Conservation (phyloP, 92 coral and sea anemone genomes). For the Umimayanthus kanabou region DNA sequence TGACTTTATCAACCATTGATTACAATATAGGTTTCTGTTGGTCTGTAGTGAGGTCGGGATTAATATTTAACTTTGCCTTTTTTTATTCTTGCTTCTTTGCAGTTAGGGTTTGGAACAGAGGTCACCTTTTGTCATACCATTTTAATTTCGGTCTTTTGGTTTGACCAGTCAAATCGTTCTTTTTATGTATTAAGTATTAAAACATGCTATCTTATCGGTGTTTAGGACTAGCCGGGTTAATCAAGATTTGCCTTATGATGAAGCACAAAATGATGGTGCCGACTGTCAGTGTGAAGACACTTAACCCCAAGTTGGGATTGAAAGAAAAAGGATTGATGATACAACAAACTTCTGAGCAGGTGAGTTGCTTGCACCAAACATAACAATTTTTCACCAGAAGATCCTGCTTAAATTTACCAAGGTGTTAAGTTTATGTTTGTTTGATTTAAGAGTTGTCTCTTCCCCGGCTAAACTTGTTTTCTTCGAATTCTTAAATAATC, state of each 20-base stretch:
- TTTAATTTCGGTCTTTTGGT: not conserved
- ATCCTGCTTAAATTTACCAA: not conserved
- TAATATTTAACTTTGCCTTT: too few relatives aligned
- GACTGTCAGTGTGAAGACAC: conserved; percentile 59
- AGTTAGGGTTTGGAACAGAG: too few relatives aligned
- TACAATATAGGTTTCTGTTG: too few relatives aligned
- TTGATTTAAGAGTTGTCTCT: too few relatives aligned
- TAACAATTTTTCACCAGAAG: not conserved
- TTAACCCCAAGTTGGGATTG: conserved; percentile 67
- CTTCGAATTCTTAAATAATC: too few relatives aligned
- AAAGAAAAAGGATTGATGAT: conserved; percentile 65
- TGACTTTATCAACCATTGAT: too few relatives aligned
- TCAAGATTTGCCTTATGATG: conserved; percentile 78
- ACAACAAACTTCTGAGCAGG: conserved; percentile 58
- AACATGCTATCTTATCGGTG: not conserved
- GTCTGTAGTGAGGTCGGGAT: too few relatives aligned
- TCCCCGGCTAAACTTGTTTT: too few relatives aligned
- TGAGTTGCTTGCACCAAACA: not conserved
- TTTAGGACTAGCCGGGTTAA: conserved; percentile 78
- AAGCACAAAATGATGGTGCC: conserved; percentile 66
- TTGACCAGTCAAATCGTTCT: conserved; percentile 67
- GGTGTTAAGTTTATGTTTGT: not conserved
- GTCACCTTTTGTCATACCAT: not conserved
- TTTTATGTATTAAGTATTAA: conserved; percentile 50
- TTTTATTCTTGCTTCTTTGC: too few relatives aligned